Base-by-base conservation (phyloP, 2,888 invertebrate species). In the Dasypolia templi region DNA sequence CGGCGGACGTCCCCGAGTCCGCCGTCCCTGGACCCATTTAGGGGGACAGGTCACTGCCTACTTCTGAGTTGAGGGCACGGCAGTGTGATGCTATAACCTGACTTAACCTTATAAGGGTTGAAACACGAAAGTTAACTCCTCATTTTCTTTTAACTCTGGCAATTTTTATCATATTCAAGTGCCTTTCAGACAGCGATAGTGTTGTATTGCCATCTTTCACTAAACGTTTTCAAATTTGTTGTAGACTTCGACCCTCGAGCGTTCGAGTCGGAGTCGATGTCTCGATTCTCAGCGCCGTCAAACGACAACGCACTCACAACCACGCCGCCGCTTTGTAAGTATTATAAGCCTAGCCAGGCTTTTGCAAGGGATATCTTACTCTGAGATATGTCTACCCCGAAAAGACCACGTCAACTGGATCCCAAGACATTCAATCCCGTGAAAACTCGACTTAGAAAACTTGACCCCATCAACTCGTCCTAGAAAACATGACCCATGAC, bases 211-310 rank as follows among this genome's bases (percentile, higher is more conserved):
- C 35, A 79, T 11, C 26, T 3, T 26, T 7, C 19, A 29, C 0
- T 51, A 22, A 53, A 46, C 0, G 1, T 17, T 26, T 51, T 12
- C 5, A 7, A 56, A 62, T 49, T 26, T 44, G 22, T 72, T 62
- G 1, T 94, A 95, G 98, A 98, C 93, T 99, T 99, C 91, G 98
- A 99, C 96, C 99, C 99, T 0, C 97, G 99, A 80, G 98, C 98
- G 32, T 98, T 97, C 86, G 98, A 98, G 92, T 97, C 96, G 69
- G 96, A 97, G 29, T 92, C 96, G 1, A 88, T 93, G 49, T 81
- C 91, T 7, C 92, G 92, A 11, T 95, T 93, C 91, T 86, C 94
- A 66, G 91, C 94, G 29, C 91, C 92, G 1, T 87, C 82, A 82
- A 91, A 77, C 91, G 94, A 46, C 89, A 86, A 32, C 32, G 49